A percentile compares a stretch with the other conserved stretches of the same genome.
phyloP scores from a whole-genome alignment of 2,797 vertebrate species.

The Neosalanx taihuensis region DNA sequence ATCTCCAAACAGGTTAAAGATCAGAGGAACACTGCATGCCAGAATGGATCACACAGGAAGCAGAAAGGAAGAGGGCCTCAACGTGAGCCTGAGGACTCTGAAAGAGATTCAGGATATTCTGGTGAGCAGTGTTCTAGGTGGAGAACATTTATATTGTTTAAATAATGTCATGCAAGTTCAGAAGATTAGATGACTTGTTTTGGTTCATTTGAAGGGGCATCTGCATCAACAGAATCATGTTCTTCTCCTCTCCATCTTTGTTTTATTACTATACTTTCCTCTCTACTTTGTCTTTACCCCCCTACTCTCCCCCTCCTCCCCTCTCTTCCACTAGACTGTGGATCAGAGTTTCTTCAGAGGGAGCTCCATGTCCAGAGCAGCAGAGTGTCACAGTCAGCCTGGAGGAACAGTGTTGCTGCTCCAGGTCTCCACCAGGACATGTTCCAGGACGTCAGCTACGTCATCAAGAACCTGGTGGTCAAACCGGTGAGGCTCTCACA shows the following conservation, averaged over 20 bases:
- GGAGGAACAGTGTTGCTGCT: conserved; percentile 19
- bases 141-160: neutral
- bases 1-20: conserved; percentile 64
- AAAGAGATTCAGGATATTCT: conserved; percentile 68
- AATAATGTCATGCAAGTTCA: no score
- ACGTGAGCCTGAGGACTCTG: conserved; percentile 37
- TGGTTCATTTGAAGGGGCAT: no score
- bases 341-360: conserved; percentile 63
- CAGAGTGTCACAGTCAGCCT: conserved; percentile 32
- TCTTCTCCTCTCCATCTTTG: neutral
- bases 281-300: neutral
- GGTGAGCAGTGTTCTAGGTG: conserved; percentile 44
- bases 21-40: conserved; percentile 59
- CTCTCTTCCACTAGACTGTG: conserved; percentile 49
- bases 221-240: neutral
- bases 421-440: conserved; percentile 32
- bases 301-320: neutral
- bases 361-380: conserved; percentile 60
- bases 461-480: conserved; percentile 65
- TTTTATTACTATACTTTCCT: neutral
- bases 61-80: conserved; percentile 23
- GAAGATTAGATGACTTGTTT: no score
- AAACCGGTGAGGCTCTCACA: conserved; percentile 59
- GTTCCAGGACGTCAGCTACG: conserved; percentile 50
- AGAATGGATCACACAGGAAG: conserved; percentile 47